Base-by-base conservation (phyloP, 2,888 invertebrate genomes). In the Nesidiocoris tenuis region DNA sequence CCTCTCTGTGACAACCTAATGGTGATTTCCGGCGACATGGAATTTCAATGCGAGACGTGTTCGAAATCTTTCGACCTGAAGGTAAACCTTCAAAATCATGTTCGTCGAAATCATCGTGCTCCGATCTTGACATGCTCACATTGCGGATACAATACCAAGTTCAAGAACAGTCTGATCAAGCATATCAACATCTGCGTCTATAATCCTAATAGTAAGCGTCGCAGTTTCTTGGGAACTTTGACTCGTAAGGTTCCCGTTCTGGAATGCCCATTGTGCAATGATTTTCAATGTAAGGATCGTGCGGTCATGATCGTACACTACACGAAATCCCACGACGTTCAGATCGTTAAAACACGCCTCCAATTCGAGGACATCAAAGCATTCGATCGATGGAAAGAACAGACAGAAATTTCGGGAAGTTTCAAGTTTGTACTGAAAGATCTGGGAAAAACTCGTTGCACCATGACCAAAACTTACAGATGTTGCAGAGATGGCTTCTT, bases 401-500 rank as follows among this genome's bases (percentile, higher is more conserved):
- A 71, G 23, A 61, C 61, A 2, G 71, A 71, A 19, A 3, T 9
- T 7, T 61, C 61, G 12, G 71, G 61, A 16, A 61, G 18, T 17
- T 71, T 24, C 25, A 61, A 54, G 17, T 71, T 71, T 61, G 18
- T n/a, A n/a, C n/a, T n/a, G n/a, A n/a, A n/a, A n/a, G n/a, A n/a
- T n/a, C n/a, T n/a, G n/a, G n/a, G n/a, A n/a, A n/a, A n/a, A n/a
- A n/a, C n/a, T n/a, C n/a, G n/a, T n/a, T n/a, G n/a, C n/a, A n/a
- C n/a, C n/a, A n/a, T n/a, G n/a, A n/a, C n/a, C n/a, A n/a, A n/a
- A n/a, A n/a, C n/a, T 2, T 71, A 61, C 61, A 22, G 71, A 2
- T 71, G 71, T 25, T 71, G 59, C 71, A 71, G 71, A 61, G 71
- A 71, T n/a, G 71, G 71, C 1, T 54, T 19, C 25, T 71, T 61